Base-by-base conservation (phyloP, 2,888 invertebrate species). In the Polyploca ridens region DNA sequence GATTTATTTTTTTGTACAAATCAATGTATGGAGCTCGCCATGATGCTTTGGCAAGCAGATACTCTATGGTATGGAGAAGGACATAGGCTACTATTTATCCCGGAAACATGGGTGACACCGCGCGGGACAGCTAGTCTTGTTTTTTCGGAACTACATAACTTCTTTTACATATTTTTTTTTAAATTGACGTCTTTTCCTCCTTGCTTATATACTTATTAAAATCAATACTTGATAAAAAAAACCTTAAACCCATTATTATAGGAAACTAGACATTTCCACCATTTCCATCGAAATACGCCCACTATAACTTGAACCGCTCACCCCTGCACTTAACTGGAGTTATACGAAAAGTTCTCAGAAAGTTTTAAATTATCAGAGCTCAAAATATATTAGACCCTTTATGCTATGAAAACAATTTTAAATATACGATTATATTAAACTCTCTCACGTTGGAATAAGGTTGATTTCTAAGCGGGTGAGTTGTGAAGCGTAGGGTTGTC, bases 301-400 rank as follows among this genome's bases (percentile, higher is more conserved):
- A 77, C 3, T 62, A 10, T 67, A 67, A 64, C 63, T 38, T 63
- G 77, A 66, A 11, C 75, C 65, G n/a, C 63, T 62, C 8, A 33
- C 54, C 35, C 60, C 62, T 33, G 61, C 27, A 61, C 38, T 46
- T 62, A 63, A 16, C 46, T 33, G 33, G 33, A 57, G 49, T 41
- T n/a, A 16, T 62, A 63, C 60, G 49, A 54, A 60, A 64, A 69
- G 61, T 64, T 46, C 59, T 59, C 11, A 5, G 16, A 54, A 35
- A 38, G 46, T 49, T 66, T 69, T 60, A 35, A 38, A 59, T 65
- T 64, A 66, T 67, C 72, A 67, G 64, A 65, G 77, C 54, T 71
- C 79, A 63, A 66, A 58, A 66, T 74, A 75, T 62, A 67, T 71
- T 75, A 68, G 79, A 62, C 61, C 49, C 54, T 54, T 54, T 54